Base-by-base conservation (phyloP, 1,140 invertebrate species). In the Daktulosphaira vitifoliae region DNA sequence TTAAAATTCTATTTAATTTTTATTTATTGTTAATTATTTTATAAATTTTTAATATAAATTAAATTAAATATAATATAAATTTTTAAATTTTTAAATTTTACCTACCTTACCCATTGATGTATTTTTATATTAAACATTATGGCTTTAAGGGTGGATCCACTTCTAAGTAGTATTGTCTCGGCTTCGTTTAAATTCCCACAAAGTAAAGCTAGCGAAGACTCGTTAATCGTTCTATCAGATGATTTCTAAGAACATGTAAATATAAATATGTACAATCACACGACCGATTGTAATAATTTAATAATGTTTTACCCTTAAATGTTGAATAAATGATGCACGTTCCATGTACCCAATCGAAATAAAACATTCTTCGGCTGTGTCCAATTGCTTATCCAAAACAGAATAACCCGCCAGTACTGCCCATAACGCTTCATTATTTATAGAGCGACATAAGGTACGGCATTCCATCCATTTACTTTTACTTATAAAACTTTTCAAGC, bases 341-440 rank as follows among this genome's bases (percentile, higher is more conserved):
- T 96, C 92, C 49, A 84, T 86, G 80, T 92, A 86, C 68, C 85
- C 83, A 64, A 97, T 89, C 22, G 90, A 85, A n/a, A 91, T 88
- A 77, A 94, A 98, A 9, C 91, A 89, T 73, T 95, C 86, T 79
- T 96, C 92, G 1, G 92, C 92, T 26, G 90, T 85, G 42, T 84
- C 81, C 22, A 96, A 75, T 69, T 92, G 81, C 72, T 84, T 87
- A 48, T 82, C 82, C 69, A 88, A 84, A 51, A 86, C 86, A 13
- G 92, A 85, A 74, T 95, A 79, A 1, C 88, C 89, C 3, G 92
- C 93, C 67, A 96, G 78, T 71, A 88, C 90, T 1, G 91, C 87
- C 93, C 94, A 97, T 16, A 96, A 74, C 37, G 82, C 83, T 68
- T 89, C 85, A 71, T 92, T 88, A 82, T 87, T 70, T 4, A 53